phyloP scores from a whole-genome alignment of 2,113 vertebrate species.

The Colinus virginianus region DNA sequence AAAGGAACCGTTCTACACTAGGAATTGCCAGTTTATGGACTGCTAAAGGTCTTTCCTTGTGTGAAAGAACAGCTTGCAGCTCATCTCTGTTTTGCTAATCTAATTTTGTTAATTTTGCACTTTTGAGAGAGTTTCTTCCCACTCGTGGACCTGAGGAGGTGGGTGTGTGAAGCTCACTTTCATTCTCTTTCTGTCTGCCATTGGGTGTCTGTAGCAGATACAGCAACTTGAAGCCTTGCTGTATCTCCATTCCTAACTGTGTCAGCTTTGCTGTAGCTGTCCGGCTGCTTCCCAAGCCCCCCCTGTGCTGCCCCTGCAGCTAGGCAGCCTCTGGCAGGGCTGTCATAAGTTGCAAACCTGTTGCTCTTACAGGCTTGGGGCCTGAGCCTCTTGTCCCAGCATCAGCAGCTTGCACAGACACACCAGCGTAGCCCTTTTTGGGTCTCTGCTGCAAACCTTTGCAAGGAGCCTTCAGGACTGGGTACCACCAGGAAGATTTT shows the following conservation, averaged over 20 bases:
- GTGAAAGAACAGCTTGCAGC: slow-evolving; percentile 65
- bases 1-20: slow-evolving; percentile 42
- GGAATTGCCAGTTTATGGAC: slow-evolving; percentile 50
- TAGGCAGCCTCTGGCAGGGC: not conserved
- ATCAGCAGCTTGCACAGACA: not conserved
- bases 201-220: slow-evolving; percentile 55
- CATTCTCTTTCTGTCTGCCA: slow-evolving; percentile 59
- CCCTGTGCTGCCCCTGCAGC: fast-evolving
- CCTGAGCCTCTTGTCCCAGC: not conserved
- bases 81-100: slow-evolving; percentile 67
- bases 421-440: not conserved
- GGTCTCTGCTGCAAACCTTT: not conserved
- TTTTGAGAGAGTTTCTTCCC: slow-evolving; percentile 73
- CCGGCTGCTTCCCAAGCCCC: not conserved
- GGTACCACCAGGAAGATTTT: not conserved
- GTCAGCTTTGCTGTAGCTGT: not conserved
- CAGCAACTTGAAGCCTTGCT: not conserved
- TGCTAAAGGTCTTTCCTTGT: slow-evolving; percentile 45
- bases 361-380: not conserved
- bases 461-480: not conserved
- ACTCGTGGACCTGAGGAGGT: slow-evolving; percentile 64
- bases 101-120: slow-evolving; percentile 71
- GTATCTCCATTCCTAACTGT: not conserved
- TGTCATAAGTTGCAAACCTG: not conserved
- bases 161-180: slow-evolving; percentile 68